A percentile compares a stretch with the other conserved stretches of the same genome.
Conservation (phyloP, 2,797 vertebrate species). For the Holocentrus rufus region DNA sequence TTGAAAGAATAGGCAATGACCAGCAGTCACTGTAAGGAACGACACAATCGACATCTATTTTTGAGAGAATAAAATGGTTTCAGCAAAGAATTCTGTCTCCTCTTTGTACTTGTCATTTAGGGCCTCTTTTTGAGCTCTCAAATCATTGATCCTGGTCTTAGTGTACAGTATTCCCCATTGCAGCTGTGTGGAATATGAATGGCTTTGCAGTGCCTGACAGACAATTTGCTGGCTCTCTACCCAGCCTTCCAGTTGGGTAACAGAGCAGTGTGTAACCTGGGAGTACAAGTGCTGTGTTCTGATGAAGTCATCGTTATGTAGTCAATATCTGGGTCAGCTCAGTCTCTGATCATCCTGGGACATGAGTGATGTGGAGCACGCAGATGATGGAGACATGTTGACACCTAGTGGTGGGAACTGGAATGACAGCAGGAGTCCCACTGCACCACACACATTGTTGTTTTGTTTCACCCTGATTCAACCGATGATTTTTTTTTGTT, state of each 20-base stretch:
- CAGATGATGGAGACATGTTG: conserved; percentile 39
- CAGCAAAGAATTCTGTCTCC: not conserved
- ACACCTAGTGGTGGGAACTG: conserved; percentile 73
- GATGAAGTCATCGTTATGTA: conserved; percentile 74
- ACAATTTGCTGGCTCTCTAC: not conserved
- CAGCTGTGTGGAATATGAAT: not conserved
- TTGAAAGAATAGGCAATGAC: not conserved
- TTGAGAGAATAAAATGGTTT: not conserved
- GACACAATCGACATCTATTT: not conserved
- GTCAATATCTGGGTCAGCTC: conserved; percentile 76
- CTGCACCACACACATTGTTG: no score
- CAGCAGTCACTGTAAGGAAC: not conserved
- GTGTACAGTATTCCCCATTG: not conserved
- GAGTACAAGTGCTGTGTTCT: conserved; percentile 30
- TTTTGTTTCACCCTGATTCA: no score
- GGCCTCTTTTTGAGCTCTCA: not conserved
- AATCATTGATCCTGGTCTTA: not conserved
- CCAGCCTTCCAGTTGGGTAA: conserved; percentile 28
- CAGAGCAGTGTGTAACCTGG: conserved; percentile 25
- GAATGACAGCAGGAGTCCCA: not conserved
- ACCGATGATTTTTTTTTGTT: no score
- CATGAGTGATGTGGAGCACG: not conserved
- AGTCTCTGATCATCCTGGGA: conserved; percentile 55
- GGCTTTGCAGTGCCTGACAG: not conserved
- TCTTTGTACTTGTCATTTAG: not conserved